phyloP scores from a whole-genome alignment of 2,888 invertebrate species.

The Vesta saturnalis region DNA sequence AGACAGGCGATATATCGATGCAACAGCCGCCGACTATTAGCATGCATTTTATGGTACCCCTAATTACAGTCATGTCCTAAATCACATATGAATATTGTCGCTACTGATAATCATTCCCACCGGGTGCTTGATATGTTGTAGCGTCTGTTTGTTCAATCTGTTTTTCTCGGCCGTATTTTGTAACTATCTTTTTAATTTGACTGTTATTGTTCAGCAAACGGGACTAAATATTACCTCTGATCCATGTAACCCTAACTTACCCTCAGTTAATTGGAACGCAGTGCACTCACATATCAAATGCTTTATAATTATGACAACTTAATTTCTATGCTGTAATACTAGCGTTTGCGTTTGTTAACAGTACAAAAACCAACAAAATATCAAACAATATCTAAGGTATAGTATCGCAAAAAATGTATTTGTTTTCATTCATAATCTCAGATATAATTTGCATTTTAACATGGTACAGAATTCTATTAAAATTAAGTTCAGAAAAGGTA shows the following conservation, averaged over 20 bases:
- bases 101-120: constrained; percentile 50
- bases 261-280: constrained; percentile 13
- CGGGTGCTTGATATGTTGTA: constrained; percentile 48
- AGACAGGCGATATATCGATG: constrained; percentile 60
- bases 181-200: constrained; percentile 33
- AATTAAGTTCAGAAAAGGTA: no score
- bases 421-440: no score
- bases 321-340: neutral
- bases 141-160: constrained; percentile 38
- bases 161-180: constrained; percentile 31
- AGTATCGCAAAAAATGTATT: no score
- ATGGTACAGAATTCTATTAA: no score
- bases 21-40: constrained; percentile 59
- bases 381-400: no score
- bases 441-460: no score
- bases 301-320: constrained; percentile 6
- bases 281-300: neutral
- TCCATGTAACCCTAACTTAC: constrained; percentile 21
- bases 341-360: no score
- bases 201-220: constrained; percentile 24
- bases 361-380: no score
- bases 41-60: constrained; percentile 52
- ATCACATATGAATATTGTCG: constrained; percentile 59
- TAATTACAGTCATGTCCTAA: constrained; percentile 59
- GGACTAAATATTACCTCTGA: constrained; percentile 20